Evolutionary conservation across 1,140 invertebrate genomes (phyloP).

Genomic region (Drosophila oshimai): DNA sequence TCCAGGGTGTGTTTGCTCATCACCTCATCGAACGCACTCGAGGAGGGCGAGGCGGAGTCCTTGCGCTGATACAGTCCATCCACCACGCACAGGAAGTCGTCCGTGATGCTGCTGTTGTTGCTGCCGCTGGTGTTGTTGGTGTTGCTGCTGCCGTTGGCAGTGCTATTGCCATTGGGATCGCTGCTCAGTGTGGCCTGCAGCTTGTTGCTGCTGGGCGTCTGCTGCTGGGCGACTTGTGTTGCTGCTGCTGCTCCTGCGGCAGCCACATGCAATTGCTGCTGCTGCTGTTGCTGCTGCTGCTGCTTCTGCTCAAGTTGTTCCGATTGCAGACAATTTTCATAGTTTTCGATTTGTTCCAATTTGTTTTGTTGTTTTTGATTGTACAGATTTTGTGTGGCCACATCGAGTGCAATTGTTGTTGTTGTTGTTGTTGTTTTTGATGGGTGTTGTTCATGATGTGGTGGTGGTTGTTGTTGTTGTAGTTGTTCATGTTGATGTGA

Average conservation of each 20-base stretch:
- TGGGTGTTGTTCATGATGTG: conserved; percentile 49
- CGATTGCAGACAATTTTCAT: conserved; percentile 73
- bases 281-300: conserved; percentile 8
- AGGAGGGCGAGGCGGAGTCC: conserved; percentile 65
- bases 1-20: conserved; percentile 69
- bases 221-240: conserved; percentile 54
- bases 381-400: conserved; percentile 78
- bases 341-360: conserved; percentile 82
- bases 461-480: conserved; percentile 49
- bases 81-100: conserved; percentile 62
- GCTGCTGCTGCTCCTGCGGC: conserved; percentile 1
- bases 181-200: conserved; percentile 36
- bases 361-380: conserved; percentile 81
- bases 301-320: conserved; percentile 40
- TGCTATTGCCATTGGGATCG: conserved; percentile 44
- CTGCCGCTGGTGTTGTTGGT: conserved; percentile 5
- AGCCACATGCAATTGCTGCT: conserved; percentile 17
- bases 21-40: conserved; percentile 66
- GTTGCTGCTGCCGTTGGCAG: conserved; percentile 8
- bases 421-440: conserved; percentile 41
- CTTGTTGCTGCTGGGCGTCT: conserved; percentile 57
- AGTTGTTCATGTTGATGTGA: conserved; percentile 77
- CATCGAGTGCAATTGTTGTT: conserved; percentile 68
- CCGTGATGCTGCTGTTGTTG: conserved; percentile 36
- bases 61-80: conserved; percentile 66